phyloP scores from a whole-genome alignment of 2,888 invertebrate species.

The Deroplatys truncata region DNA sequence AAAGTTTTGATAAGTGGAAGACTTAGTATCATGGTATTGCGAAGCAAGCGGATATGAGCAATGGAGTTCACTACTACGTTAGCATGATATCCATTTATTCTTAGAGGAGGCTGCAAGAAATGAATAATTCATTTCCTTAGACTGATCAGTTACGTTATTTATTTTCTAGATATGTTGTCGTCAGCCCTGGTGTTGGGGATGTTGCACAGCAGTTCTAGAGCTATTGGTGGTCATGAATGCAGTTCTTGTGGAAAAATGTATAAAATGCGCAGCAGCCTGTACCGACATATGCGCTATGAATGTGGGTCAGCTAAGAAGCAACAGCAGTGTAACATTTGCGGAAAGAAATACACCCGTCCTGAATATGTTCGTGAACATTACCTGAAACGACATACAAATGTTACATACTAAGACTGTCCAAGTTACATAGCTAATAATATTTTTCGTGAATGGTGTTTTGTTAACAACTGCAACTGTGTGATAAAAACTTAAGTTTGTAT shows the following conservation, averaged over 20 bases:
- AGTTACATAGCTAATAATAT: not conserved
- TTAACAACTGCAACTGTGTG: not conserved
- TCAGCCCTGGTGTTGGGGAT: not conserved
- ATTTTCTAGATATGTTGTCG: not conserved
- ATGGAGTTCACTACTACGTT: too few relatives aligned
- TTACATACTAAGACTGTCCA: not conserved
- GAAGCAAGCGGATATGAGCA: too few relatives aligned
- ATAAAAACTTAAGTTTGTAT: not conserved
- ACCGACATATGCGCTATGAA: conserved; percentile 38
- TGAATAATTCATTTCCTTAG: not conserved
- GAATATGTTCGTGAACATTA: conserved; percentile 20
- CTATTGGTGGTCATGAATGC: conserved; percentile 51
- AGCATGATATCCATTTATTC: too few relatives aligned
- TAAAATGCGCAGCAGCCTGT: conserved; percentile 36
- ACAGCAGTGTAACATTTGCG: conserved; percentile 38
- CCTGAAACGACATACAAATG: not conserved
- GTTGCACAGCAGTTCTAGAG: not conserved
- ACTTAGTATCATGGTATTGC: too few relatives aligned
- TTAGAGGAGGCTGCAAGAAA: too few relatives aligned
- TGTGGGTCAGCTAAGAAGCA: conserved; percentile 36
- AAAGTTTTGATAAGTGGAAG: too few relatives aligned
- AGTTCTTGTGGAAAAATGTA: conserved; percentile 46
- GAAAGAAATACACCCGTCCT: conserved; percentile 37
- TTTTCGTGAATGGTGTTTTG: not conserved
- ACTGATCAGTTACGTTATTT: not conserved